Evolutionary conservation across 2,888 invertebrate species (phyloP).

Genomic region (Microchrysa polita): DNA sequence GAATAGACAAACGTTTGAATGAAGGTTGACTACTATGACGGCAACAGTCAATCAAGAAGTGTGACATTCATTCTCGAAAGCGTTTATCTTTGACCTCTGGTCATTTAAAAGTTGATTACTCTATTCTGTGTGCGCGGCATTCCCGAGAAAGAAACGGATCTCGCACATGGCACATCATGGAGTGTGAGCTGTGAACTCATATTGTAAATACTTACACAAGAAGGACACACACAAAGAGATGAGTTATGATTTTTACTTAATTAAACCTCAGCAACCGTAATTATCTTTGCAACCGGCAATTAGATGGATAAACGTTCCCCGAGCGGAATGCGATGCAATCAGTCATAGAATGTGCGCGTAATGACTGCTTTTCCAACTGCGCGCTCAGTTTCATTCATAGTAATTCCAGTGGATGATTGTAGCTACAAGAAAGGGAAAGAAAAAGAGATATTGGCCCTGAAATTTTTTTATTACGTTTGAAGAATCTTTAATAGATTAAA

Average conservation of each 20-base stretch:
- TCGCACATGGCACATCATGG: not conserved
- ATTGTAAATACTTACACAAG: not conserved
- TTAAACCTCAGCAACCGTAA: slow-evolving; percentile 35
- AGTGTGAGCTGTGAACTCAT: not conserved
- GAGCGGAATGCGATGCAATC: slow-evolving; percentile 34
- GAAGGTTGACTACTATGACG: slow-evolving; percentile 12
- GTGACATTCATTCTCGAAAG: slow-evolving; percentile 32
- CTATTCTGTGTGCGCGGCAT: not conserved
- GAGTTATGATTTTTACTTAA: slow-evolving; percentile 45
- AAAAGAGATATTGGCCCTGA: too few species aligned
- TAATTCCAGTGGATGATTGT: not conserved
- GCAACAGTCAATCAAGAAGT: slow-evolving; percentile 38
- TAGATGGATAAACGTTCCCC: slow-evolving; percentile 33
- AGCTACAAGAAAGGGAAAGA: not conserved
- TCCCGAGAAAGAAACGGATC: too few species aligned
- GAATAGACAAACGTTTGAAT: not conserved
- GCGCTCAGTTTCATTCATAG: not conserved
- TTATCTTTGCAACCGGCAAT: slow-evolving; percentile 41
- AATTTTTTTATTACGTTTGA: too few species aligned
- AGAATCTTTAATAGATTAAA: too few species aligned
- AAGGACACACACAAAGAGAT: slow-evolving; percentile 41
- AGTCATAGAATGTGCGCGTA: slow-evolving; percentile 40
- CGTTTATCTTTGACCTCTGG: slow-evolving; percentile 43
- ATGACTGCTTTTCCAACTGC: slow-evolving; percentile 28
- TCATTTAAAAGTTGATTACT: slow-evolving; percentile 19